Percentiles rank a stretch among this genome's conserved stretches.
These are phyloP conservation scores for Cepaea hortensis DNA, from an alignment of 2,888 invertebrate species.

Conservation along the genomic window DNA sequence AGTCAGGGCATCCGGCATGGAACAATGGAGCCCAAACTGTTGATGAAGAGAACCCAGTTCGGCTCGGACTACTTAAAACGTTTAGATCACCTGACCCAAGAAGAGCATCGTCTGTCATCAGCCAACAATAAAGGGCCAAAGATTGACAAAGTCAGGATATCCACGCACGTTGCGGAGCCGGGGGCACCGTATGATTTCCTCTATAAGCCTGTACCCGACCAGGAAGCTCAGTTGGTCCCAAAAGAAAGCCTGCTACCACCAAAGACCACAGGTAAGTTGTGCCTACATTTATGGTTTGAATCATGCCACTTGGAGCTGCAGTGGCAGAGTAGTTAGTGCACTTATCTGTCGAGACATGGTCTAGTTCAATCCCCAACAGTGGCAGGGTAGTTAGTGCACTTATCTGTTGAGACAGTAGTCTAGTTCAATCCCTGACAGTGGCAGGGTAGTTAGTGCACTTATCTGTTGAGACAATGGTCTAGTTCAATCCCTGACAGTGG, in stretches of 20 bases:
- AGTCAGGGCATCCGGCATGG: conserved; percentile 18
- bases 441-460: no score
- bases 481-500: no score
- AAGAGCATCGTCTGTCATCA: neutral
- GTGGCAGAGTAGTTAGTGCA: no score
- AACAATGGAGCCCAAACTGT: neutral
- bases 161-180: conserved; percentile 35
- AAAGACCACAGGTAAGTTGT: neutral
- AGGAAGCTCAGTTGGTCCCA: neutral
- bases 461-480: no score
- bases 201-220: neutral
- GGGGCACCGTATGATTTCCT: conserved; percentile 15
- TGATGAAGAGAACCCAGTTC: conserved; percentile 24
- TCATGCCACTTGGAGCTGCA: no score
- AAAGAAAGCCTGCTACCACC: neutral
- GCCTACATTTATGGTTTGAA: no score
- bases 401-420: no score
- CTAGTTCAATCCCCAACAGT: no score
- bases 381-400: no score
- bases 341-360: no score
- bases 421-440: no score
- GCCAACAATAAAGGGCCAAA: neutral
- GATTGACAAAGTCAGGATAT: conserved; percentile 41
- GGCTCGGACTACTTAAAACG: neutral
- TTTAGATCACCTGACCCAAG: neutral